Conservation (phyloP, 2,113 vertebrate genomes). For the Porphyrio hochstetteri region DNA sequence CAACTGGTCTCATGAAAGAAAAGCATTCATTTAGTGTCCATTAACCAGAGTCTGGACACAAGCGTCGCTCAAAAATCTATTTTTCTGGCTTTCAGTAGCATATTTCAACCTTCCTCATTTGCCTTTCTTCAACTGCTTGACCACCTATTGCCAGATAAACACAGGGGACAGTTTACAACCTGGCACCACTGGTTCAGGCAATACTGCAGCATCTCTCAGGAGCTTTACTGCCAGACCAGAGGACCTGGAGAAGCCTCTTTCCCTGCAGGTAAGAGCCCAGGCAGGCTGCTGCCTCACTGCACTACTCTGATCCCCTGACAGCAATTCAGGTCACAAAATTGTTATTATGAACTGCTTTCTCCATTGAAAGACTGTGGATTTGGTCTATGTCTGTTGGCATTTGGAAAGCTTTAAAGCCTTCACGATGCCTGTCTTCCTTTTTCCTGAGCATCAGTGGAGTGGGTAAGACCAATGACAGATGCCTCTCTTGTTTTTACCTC, state of each 20-base stretch:
- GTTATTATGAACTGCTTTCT: neutral
- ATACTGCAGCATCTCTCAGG: neutral
- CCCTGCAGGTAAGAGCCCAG: neutral
- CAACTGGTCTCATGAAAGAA: neutral
- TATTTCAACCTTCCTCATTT: neutral
- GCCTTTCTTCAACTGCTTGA: neutral
- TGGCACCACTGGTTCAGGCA: neutral
- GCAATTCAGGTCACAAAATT: neutral
- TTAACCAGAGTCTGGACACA: neutral
- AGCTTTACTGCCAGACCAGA: neutral
- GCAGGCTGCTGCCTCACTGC: neutral
- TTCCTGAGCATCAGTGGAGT: neutral
- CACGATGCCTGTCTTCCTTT: neutral
- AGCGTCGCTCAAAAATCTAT: neutral
- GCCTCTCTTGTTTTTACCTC: conserved; percentile 77
- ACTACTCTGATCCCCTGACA: neutral
- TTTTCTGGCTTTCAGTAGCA: neutral
- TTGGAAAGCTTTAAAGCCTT: neutral
- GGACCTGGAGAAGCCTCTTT: neutral
- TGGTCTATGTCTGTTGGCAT: neutral
- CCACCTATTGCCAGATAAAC: neutral
- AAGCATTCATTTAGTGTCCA: too few relatives aligned
- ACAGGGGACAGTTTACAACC: neutral
- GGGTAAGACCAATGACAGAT: neutral
- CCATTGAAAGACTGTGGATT: neutral